Evolutionary conservation across 1,140 invertebrate genomes (phyloP), one percentile per base, ranked within the genome.

Genomic region (Trichonephila clavipes): DNA sequence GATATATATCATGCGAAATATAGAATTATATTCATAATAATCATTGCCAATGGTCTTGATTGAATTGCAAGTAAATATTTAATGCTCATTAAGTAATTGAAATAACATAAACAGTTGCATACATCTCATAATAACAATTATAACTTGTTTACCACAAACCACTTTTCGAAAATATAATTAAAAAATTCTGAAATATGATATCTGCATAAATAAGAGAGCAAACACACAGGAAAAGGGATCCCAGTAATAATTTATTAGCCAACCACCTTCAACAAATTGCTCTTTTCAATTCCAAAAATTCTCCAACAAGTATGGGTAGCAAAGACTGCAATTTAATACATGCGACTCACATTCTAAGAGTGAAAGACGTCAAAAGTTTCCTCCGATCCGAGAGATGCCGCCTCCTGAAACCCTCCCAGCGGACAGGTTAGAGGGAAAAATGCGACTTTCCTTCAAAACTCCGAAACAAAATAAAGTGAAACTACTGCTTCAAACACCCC

Each of bases 351-450:
- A 85, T 85, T 85, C 28, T 51, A 10, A 16, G 58, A 59, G 72
- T 77, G 72, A 77, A 77, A 40, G 51, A 58, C 83, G 83, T 85
- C 83, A 85, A 85, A 85, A 85, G 21, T 85, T 85, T 85, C n/a
- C 51, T 12, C 10, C n/a, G 83, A 61, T 58, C 58, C 51, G 24
- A 51, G 14, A 14, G 34, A 19, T 21, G 83, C 34, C 1, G 21
- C 83, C 24, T 61, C 16, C 83, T 18, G 58, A 85, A 85, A 59
- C 21, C 58, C 83, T 61, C 83, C 83, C 83, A 28, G 58, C 59
- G 83, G 83, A 59, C 83, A 85, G 83, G 83, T 85, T 88, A 88
- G 59, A 34, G 28, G 24, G 86, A 44, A 88, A 88, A 88, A 88
- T 88, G 86, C 61, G 62, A 64, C 86, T 64, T 58, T 58, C 21